phyloP scores from a whole-genome alignment of 2,113 vertebrate species.

The Neodontobutis hainanensis region DNA sequence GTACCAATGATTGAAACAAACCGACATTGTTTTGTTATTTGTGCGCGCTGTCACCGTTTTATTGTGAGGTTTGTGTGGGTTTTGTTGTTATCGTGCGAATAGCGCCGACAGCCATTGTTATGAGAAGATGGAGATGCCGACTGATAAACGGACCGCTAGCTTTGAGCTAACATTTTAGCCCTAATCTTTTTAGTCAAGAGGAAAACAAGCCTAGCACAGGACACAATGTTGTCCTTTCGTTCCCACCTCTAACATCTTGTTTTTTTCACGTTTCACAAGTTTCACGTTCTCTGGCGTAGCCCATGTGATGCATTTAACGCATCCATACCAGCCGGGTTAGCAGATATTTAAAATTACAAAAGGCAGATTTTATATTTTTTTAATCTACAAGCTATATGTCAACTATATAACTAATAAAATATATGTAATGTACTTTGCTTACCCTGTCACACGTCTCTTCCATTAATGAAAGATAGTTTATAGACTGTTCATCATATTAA shows the following conservation, averaged over 20 bases:
- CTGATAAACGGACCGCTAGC: conserved; percentile 59
- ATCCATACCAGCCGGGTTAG: not conserved
- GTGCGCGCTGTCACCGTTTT: conserved; percentile 54
- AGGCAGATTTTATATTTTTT: not conserved
- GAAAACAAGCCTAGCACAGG: not conserved
- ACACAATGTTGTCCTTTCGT: not conserved
- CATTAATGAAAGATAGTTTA: no score
- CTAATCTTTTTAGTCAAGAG: conserved; percentile 8
- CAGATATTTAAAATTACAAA: not conserved
- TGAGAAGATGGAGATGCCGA: conserved; percentile 65
- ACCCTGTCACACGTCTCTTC: no score
- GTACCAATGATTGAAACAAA: not conserved
- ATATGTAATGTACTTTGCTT: no score
- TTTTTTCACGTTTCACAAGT: no score
- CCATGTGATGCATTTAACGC: not conserved
- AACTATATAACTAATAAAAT: no score
- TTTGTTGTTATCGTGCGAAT: conserved; percentile 59
- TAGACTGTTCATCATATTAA: no score
- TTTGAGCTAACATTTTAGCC: conserved; percentile 28
- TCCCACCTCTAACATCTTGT: not conserved
- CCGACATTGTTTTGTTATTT: not conserved
- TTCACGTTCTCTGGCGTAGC: not conserved
- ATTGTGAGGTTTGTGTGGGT: conserved; percentile 34
- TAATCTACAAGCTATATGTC: not conserved
- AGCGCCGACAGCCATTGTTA: conserved; percentile 76